phyloP scores from a whole-genome alignment of 2,888 invertebrate genomes.

The Crematogaster levior region DNA sequence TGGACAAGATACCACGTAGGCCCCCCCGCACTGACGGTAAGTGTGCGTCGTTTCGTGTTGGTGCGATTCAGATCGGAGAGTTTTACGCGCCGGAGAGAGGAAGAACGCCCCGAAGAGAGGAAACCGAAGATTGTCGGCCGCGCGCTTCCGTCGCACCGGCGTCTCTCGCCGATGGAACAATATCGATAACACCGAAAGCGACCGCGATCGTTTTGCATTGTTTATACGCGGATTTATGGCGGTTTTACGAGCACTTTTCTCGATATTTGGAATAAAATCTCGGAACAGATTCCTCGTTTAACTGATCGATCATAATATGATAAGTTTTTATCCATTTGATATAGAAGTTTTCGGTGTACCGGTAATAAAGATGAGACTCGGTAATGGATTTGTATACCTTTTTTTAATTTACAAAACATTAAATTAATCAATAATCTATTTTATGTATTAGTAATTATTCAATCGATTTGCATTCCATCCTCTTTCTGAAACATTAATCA shows the following conservation, averaged over 20 bases:
- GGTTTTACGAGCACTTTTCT: background rate
- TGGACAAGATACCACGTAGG: constrained; percentile 75
- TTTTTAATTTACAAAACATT: background rate
- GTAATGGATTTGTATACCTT: background rate
- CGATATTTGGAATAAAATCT: constrained; percentile 6
- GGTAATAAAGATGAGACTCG: background rate
- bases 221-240: constrained; percentile 29
- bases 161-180: constrained; percentile 40
- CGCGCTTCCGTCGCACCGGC: constrained; percentile 45
- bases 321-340: background rate
- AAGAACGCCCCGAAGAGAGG: constrained; percentile 31
- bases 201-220: constrained; percentile 33
- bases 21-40: constrained; percentile 83
- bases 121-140: constrained; percentile 49
- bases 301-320: background rate
- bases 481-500: background rate
- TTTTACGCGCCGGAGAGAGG: background rate
- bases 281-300: background rate
- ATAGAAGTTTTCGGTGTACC: background rate
- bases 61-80: background rate
- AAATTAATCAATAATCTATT: background rate
- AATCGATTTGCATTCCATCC: background rate
- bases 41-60: constrained; percentile 41
- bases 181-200: constrained; percentile 39
- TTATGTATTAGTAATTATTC: background rate